A percentile compares a stretch with the other conserved stretches of the same genome.
These are phyloP conservation scores for Protonibea diacanthus DNA, from an alignment of 2,797 vertebrate species.

Conservation along the genomic window DNA sequence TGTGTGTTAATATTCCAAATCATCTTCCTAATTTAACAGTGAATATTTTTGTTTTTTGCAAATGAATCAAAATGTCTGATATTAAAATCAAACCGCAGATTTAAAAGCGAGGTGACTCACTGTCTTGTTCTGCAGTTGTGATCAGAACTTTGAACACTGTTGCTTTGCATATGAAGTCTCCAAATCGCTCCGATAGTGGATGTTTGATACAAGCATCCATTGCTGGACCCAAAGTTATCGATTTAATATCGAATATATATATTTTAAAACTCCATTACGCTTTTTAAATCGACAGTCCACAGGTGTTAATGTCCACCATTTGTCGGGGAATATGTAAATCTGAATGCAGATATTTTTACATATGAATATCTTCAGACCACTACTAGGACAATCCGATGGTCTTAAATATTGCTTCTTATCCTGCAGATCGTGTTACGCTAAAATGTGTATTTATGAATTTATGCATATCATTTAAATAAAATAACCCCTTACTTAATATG, in stretches of 20 bases:
- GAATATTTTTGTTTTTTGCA: constrained; percentile 1
- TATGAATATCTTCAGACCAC: neutral
- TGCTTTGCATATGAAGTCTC: constrained; percentile 22
- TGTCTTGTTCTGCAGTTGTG: neutral
- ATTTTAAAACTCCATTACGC: neutral
- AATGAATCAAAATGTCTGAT: neutral
- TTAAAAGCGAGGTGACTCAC: neutral
- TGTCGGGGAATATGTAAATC: constrained; percentile 42
- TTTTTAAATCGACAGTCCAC: neutral
- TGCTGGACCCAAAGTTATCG: neutral
- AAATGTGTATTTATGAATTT: neutral
- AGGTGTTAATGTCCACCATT: neutral
- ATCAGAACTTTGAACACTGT: neutral
- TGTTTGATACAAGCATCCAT: neutral
- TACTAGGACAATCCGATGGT: neutral
- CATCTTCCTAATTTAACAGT: neutral
- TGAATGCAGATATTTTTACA: constrained; percentile 29
- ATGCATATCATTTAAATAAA: constrained; percentile 63
- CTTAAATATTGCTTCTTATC: neutral
- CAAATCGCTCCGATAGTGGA: neutral
- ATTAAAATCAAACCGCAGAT: neutral
- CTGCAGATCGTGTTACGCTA: fast-evolving
- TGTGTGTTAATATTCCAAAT: neutral
- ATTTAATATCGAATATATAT: neutral
- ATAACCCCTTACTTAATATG: neutral